Conservation (phyloP, 2,113 vertebrate species). For the Rhea americana region DNA sequence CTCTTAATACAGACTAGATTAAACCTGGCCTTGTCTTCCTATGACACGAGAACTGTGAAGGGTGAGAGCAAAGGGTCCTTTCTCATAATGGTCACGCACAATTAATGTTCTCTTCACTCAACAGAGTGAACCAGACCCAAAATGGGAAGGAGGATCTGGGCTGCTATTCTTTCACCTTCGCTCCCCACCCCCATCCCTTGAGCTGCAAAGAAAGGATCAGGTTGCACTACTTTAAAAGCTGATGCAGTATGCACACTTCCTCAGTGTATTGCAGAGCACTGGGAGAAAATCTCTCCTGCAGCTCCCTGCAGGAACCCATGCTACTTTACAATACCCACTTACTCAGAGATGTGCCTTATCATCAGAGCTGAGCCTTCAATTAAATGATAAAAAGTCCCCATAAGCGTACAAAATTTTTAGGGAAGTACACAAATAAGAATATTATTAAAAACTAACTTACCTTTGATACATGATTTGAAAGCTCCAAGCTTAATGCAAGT, state of each 20-base stretch:
- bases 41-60: neutral
- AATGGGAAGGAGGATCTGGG: conserved; percentile 34
- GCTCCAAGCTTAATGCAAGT: neutral
- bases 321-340: neutral
- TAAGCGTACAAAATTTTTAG: neutral
- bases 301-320: neutral
- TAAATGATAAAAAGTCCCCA: neutral
- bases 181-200: conserved; percentile 10
- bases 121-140: conserved; percentile 6
- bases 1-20: neutral
- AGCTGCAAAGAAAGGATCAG: conserved; percentile 49
- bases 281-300: conserved; percentile 11
- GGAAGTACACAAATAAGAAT: neutral
- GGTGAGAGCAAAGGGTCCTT: neutral
- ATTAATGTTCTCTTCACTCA: neutral
- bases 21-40: neutral
- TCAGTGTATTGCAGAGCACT: neutral
- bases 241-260: neutral
- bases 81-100: neutral
- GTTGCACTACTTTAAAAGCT: conserved; percentile 60
- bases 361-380: neutral
- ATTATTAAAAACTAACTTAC: conserved; percentile 40
- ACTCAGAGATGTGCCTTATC: neutral
- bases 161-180: neutral
- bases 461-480: neutral